Conservation (phyloP, 2,113 vertebrate genomes). For the Athene noctua region DNA sequence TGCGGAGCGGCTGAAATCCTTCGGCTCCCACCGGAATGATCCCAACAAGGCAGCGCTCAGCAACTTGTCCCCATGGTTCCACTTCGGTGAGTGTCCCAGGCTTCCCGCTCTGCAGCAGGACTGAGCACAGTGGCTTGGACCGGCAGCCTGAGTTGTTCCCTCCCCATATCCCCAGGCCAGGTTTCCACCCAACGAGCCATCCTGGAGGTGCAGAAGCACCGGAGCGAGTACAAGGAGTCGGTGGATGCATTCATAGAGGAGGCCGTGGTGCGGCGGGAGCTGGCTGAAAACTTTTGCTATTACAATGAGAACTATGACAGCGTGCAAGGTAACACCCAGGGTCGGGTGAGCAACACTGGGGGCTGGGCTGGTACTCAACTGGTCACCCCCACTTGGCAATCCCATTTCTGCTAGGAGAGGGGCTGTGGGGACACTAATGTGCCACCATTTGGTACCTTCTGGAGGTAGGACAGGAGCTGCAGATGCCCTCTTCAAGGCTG, state of each 20-base stretch:
- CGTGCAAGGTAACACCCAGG: slow-evolving; percentile 69
- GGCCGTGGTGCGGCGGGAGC: slow-evolving; percentile 85
- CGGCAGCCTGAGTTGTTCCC: background rate
- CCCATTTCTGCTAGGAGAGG: background rate
- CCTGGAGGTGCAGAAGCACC: slow-evolving; percentile 76
- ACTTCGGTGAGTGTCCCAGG: slow-evolving; percentile 75
- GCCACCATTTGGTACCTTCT: background rate
- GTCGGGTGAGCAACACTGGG: accelerated
- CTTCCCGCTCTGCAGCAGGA: background rate
- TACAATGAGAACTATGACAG: slow-evolving; percentile 88
- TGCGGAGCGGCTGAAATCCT: slow-evolving; percentile 73
- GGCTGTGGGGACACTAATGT: background rate
- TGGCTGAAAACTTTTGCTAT: slow-evolving; percentile 91
- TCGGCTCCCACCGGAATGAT: slow-evolving; percentile 78
- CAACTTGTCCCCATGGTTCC: slow-evolving; percentile 89
- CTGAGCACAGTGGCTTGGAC: accelerated
- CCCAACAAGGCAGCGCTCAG: slow-evolving; percentile 82
- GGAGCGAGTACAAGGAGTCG: slow-evolving; percentile 55
- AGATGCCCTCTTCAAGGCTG: background rate
- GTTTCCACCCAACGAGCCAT: slow-evolving; percentile 84
- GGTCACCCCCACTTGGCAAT: background rate
- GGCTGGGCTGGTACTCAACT: background rate
- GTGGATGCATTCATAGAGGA: slow-evolving; percentile 82
- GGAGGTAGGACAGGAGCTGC: background rate
- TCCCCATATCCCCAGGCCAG: slow-evolving; percentile 72